phyloP scores from a whole-genome alignment of 2,888 invertebrate genomes.

The Drosophila quinaria region DNA sequence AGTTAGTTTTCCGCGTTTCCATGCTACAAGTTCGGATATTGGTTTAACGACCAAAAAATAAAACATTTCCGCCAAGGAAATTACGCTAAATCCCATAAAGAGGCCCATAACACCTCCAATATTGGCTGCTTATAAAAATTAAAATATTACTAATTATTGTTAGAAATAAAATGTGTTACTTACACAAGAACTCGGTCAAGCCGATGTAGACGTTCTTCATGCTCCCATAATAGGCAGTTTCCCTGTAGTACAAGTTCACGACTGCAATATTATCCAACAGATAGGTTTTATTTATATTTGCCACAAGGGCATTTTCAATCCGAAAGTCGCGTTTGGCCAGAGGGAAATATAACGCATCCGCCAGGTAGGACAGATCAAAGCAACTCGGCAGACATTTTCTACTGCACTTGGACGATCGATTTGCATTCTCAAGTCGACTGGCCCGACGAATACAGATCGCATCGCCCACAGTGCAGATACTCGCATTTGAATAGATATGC shows the following conservation, averaged over 20 bases:
- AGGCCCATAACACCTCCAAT: slow-evolving; percentile 92
- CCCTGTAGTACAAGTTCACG: slow-evolving; percentile 91
- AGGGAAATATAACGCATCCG: slow-evolving; percentile 88
- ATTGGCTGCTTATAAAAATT: slow-evolving; percentile 88
- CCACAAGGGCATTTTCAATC: slow-evolving; percentile 68
- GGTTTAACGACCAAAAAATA: slow-evolving; percentile 90
- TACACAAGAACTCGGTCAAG: slow-evolving; percentile 93
- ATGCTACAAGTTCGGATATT: slow-evolving; percentile 75
- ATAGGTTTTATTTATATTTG: slow-evolving; percentile 66
- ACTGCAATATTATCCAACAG: slow-evolving; percentile 89
- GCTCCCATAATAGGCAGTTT: slow-evolving; percentile 90
- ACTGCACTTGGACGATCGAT: slow-evolving; percentile 61
- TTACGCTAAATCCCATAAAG: slow-evolving; percentile 92
- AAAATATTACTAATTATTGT: neutral
- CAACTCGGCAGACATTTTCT: slow-evolving; percentile 90
- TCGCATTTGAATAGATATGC: slow-evolving; percentile 88
- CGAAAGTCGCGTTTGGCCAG: slow-evolving; percentile 65
- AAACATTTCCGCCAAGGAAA: slow-evolving; percentile 91
- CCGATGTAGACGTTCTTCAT: slow-evolving; percentile 92
- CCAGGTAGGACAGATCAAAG: slow-evolving; percentile 89
- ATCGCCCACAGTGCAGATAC: slow-evolving; percentile 63
- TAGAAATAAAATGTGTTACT: slow-evolving; percentile 79
- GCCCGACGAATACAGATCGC: slow-evolving; percentile 55
- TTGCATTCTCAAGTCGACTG: slow-evolving; percentile 5
- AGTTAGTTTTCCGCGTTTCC: slow-evolving; percentile 36